These are phyloP conservation scores for Sarcophaga rosellei DNA, from an alignment of 2,888 invertebrate species.

Conservation along the genomic window DNA sequence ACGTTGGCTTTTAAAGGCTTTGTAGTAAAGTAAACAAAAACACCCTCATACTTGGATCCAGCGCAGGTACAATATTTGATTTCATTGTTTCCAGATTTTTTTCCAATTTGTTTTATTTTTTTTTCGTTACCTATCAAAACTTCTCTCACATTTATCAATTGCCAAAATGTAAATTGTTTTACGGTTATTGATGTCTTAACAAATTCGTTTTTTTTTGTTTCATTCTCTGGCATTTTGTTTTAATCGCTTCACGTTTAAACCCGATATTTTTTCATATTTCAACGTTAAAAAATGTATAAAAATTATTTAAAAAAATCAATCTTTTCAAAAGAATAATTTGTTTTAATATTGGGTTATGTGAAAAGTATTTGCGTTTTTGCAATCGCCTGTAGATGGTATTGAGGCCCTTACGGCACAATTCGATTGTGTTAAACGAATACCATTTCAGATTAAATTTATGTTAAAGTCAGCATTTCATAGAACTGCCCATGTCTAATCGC, in stretches of 20 bases:
- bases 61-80: not conserved
- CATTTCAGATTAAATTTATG: no score
- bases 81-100: not conserved
- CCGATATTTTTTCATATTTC: conserved; percentile 16
- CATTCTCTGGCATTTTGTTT: not conserved
- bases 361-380: no score
- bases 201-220: not conserved
- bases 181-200: conserved; percentile 55
- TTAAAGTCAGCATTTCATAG: no score
- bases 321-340: not conserved
- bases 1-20: not conserved
- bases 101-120: not conserved
- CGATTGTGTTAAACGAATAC: no score
- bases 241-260: conserved; percentile 46
- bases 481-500: no score
- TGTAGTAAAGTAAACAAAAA: not conserved
- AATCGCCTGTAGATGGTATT: not conserved
- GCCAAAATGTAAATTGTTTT: conserved; percentile 58
- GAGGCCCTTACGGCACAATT: no score
- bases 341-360: not conserved
- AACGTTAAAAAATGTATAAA: not conserved
- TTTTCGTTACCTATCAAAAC: conserved; percentile 16
- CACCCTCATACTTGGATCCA: conserved; percentile 31
- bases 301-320: not conserved
- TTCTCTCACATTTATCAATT: conserved; percentile 66